phyloP scores from a whole-genome alignment of 2,113 vertebrate species.

The Cephalopterus ornatus region DNA sequence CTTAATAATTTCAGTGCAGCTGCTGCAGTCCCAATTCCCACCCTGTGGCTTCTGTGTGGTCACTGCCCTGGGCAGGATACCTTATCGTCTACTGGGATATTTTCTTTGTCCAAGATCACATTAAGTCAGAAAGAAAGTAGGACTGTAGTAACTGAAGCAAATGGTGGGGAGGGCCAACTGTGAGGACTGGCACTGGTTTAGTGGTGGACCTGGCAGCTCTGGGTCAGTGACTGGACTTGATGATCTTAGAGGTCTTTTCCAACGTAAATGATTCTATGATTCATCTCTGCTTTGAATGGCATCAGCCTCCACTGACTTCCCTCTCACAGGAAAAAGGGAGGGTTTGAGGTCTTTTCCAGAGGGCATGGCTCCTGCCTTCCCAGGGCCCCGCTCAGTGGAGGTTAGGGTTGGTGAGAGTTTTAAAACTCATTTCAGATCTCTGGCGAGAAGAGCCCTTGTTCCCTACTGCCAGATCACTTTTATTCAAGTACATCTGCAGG shows the following conservation, averaged over 20 bases:
- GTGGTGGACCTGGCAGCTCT: neutral
- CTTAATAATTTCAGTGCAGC: neutral
- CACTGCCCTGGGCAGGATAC: neutral
- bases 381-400: accelerated
- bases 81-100: neutral
- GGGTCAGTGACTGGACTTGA: neutral
- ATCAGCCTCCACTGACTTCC: neutral
- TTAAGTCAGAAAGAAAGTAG: neutral
- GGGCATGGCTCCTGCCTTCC: neutral
- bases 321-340: neutral
- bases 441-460: neutral
- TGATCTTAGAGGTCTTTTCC: neutral
- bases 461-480: neutral
- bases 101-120: neutral
- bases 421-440: neutral
- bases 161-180: too few species aligned
- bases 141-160: neutral
- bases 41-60: accelerated
- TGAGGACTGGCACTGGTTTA: neutral
- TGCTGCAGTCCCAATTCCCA: neutral
- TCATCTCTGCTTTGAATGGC: neutral
- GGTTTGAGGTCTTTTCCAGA: neutral
- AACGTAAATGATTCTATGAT: neutral
- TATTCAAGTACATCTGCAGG: neutral
- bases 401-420: neutral